A percentile compares a stretch with the other conserved stretches of the same genome.
These are phyloP conservation scores for Drosophila lacicola DNA, from an alignment of 2,888 invertebrate species.

Conservation along the genomic window DNA sequence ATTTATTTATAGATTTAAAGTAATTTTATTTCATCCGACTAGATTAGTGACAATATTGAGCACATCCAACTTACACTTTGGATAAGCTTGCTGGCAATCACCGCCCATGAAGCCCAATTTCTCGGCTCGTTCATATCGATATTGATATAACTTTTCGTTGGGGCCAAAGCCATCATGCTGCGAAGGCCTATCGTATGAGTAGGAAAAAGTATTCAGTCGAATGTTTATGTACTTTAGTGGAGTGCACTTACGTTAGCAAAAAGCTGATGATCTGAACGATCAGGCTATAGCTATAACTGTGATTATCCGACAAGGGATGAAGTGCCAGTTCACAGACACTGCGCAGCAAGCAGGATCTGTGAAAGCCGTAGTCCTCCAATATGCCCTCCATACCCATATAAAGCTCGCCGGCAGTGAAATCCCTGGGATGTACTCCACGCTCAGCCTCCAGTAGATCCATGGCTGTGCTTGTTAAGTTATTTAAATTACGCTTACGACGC, in stretches of 20 bases:
- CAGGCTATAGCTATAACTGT: constrained; percentile 85
- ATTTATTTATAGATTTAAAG: not conserved
- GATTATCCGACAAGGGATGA: constrained; percentile 87
- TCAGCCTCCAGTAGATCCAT: constrained; percentile 15
- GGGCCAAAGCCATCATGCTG: constrained; percentile 87
- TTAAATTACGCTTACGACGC: constrained; percentile 52
- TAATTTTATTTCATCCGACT: constrained; percentile 60
- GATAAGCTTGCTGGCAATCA: constrained; percentile 80
- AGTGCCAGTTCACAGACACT: constrained; percentile 89
- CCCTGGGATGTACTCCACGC: constrained; percentile 63
- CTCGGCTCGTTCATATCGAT: constrained; percentile 82
- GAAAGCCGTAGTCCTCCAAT: constrained; percentile 86
- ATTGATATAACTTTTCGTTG: constrained; percentile 84
- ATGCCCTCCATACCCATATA: constrained; percentile 74
- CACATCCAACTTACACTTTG: constrained; percentile 77
- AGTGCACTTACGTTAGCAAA: constrained; percentile 88
- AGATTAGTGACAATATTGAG: constrained; percentile 65
- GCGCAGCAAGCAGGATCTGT: constrained; percentile 88
- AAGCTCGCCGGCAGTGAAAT: constrained; percentile 82
- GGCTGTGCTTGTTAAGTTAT: constrained; percentile 19
- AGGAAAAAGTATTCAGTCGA: not conserved
- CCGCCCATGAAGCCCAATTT: constrained; percentile 77
- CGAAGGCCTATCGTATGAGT: constrained; percentile 84
- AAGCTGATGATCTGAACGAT: constrained; percentile 89
- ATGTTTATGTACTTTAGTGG: not conserved